Evolutionary conservation across 1,140 invertebrate species (phyloP).

Genomic region (Neodiprion fabricii): DNA sequence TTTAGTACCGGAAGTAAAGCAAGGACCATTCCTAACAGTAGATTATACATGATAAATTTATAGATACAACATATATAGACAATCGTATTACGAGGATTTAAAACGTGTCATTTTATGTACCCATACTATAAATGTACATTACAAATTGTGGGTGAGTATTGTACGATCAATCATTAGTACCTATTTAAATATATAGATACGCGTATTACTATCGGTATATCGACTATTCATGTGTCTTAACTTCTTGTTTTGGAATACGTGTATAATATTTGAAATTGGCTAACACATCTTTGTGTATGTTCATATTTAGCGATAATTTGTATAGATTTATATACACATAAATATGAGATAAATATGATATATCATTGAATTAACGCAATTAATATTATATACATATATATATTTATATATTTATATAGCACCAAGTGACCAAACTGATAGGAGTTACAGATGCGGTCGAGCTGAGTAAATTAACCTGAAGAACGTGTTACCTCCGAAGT

Average conservation of each 20-base stretch:
- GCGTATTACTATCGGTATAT: background rate
- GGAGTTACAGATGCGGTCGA: too few relatives aligned
- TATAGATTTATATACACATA: background rate
- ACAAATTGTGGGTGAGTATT: background rate
- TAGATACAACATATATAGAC: slow-evolving; percentile 9
- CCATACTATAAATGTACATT: too few relatives aligned
- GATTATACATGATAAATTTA: background rate
- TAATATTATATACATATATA: background rate
- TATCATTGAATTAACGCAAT: background rate
- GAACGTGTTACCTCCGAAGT: too few relatives aligned
- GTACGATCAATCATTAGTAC: background rate
- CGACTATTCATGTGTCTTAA: slow-evolving; percentile 4
- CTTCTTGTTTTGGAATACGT: background rate
- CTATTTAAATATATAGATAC: background rate
- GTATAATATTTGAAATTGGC: too few relatives aligned
- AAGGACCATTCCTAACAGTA: background rate
- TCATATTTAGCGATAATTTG: background rate
- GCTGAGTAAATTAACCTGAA: too few relatives aligned
- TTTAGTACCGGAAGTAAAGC: too few relatives aligned
- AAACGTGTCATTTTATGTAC: slow-evolving; percentile 7
- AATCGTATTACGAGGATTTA: slow-evolving; percentile 17
- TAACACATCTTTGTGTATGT: too few relatives aligned
- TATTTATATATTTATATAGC: too few relatives aligned
- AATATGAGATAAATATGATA: background rate
- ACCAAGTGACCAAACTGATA: too few relatives aligned